Evolutionary conservation across 2,888 invertebrate genomes (phyloP).

Genomic region (Plagodis dolabraria): DNA sequence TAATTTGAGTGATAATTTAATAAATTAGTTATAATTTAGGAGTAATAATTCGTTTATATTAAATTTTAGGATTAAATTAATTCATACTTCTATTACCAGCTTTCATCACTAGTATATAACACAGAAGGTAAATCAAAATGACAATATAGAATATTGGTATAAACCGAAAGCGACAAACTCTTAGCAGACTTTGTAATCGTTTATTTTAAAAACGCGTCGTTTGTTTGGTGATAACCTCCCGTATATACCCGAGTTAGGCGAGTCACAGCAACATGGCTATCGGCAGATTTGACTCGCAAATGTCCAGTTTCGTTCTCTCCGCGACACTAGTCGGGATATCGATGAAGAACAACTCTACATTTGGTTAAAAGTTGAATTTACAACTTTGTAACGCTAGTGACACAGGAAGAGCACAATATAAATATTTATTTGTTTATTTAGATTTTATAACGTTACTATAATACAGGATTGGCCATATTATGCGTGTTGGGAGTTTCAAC

Average conservation of each 20-base stretch:
- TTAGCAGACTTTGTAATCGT: too few species aligned
- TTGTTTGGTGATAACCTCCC: slow-evolving; percentile 5
- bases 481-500: too few species aligned
- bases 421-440: neutral
- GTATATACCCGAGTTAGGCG: slow-evolving; percentile 45
- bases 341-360: slow-evolving; percentile 57
- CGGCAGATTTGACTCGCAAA: slow-evolving; percentile 77
- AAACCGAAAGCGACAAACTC: too few species aligned
- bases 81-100: too few species aligned
- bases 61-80: too few species aligned
- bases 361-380: slow-evolving; percentile 70
- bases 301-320: slow-evolving; percentile 43
- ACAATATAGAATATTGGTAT: too few species aligned
- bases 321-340: slow-evolving; percentile 65
- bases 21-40: too few species aligned
- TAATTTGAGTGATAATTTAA: too few species aligned
- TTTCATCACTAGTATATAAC: too few species aligned
- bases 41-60: too few species aligned
- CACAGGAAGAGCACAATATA: slow-evolving; percentile 1
- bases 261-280: slow-evolving; percentile 54
- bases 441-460: neutral
- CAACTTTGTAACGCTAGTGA: slow-evolving; percentile 42
- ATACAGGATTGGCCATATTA: too few species aligned
- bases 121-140: too few species aligned
- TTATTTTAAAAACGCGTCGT: neutral